These are phyloP conservation scores for Omphaloscelis lunosa DNA, from an alignment of 2,888 invertebrate genomes.

Conservation along the genomic window DNA sequence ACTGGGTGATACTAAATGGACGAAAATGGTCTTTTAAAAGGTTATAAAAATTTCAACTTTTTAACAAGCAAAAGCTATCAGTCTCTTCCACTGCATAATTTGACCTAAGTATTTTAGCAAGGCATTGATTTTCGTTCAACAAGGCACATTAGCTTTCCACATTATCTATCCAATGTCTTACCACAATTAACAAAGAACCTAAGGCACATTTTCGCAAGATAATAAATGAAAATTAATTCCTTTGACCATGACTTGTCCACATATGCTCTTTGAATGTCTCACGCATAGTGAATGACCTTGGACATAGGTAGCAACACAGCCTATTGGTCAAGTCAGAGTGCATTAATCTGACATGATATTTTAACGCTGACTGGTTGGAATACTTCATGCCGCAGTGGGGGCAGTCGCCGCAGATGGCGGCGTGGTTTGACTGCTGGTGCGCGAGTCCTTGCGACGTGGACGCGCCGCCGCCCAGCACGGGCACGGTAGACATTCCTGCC, in stretches of 20 bases:
- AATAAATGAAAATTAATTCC: conserved; percentile 85
- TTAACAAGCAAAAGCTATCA: conserved; percentile 66
- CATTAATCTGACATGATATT: conserved; percentile 93
- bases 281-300: conserved; percentile 92
- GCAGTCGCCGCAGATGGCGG: conserved; percentile 91
- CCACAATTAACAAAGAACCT: conserved; percentile 72
- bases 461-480: conserved; percentile 78
- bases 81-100: conserved; percentile 62
- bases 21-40: conserved; percentile 43
- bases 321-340: conserved; percentile 93
- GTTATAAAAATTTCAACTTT: conserved; percentile 48
- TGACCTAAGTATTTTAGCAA: conserved; percentile 54
- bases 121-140: conserved; percentile 55
- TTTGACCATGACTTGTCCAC: conserved; percentile 92
- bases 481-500: conserved; percentile 85
- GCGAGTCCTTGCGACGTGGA: conserved; percentile 85
- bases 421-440: conserved; percentile 87
- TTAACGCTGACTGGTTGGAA: conserved; percentile 93
- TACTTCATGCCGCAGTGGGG: conserved; percentile 93
- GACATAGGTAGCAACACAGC: conserved; percentile 93
- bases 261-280: conserved; percentile 93
- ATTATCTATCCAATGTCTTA: conserved; percentile 54
- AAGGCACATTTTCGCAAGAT: conserved; percentile 80
- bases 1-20: conserved; percentile 31
- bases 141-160: conserved; percentile 65